A percentile compares a stretch with the other conserved stretches of the same genome.
phyloP scores from a whole-genome alignment of 2,888 invertebrate species.

The Eurois occulta region DNA sequence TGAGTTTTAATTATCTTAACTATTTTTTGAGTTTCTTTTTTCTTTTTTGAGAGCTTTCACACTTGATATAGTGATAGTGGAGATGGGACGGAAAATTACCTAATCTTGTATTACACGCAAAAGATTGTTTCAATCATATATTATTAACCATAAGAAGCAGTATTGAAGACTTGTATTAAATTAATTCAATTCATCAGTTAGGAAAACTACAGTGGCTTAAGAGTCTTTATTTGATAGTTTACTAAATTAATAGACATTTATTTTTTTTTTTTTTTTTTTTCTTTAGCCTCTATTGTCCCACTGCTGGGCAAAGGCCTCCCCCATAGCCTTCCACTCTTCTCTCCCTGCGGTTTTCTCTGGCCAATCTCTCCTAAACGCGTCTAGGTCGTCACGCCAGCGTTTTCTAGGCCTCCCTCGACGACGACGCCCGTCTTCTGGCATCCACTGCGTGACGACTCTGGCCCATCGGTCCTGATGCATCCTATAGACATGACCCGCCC shows the following conservation, averaged over 20 bases:
- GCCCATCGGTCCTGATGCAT: too few relatives aligned
- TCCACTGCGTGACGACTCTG: too few relatives aligned
- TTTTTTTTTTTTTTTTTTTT: too few relatives aligned
- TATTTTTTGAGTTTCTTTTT: slow-evolving; percentile 4
- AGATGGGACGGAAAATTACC: background rate
- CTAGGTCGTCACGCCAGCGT: too few relatives aligned
- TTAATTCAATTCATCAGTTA: background rate
- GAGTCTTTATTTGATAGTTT: background rate
- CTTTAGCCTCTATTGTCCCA: too few relatives aligned
- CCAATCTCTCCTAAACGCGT: too few relatives aligned
- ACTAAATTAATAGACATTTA: background rate
- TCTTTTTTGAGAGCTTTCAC: background rate
- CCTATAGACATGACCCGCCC: too few relatives aligned
- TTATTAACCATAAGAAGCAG: background rate
- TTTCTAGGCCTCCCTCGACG: too few relatives aligned
- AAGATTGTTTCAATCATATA: background rate
- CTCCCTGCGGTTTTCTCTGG: too few relatives aligned
- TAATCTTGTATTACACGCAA: background rate
- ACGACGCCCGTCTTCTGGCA: too few relatives aligned
- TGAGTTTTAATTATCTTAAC: background rate
- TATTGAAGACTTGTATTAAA: background rate
- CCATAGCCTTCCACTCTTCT: too few relatives aligned
- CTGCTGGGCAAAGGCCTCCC: too few relatives aligned
- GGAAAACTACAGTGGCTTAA: background rate
- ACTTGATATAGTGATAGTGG: background rate